Evolutionary conservation across 2,888 invertebrate species (phyloP).

Genomic region (Temnothorax unifasciatus): DNA sequence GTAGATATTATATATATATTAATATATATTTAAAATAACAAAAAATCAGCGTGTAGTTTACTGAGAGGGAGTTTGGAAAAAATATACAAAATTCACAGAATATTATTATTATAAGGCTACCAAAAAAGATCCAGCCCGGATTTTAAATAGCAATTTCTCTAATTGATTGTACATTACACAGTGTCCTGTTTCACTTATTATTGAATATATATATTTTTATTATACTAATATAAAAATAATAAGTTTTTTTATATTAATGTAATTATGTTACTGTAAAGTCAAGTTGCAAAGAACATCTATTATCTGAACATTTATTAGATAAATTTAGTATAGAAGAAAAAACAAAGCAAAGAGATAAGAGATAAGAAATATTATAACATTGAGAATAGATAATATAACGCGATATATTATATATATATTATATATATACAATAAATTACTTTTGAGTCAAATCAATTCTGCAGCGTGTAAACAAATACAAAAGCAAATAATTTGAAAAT

Average conservation of each 20-base stretch:
- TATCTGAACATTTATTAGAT: not conserved
- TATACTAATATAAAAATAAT: slow-evolving; percentile 11
- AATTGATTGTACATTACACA: no score
- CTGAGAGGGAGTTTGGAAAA: no score
- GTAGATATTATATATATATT: not conserved
- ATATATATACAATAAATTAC: not conserved
- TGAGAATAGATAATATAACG: not conserved
- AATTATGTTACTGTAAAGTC: not conserved
- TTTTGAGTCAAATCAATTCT: not conserved
- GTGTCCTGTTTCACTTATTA: no score
- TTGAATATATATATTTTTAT: no score
- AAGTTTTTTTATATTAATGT: not conserved
- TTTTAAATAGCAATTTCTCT: no score
- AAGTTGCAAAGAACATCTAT: not conserved
- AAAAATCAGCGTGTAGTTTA: no score
- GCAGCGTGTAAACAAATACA: not conserved
- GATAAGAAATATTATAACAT: not conserved
- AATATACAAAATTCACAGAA: no score
- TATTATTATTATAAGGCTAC: no score
- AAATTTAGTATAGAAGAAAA: not conserved
- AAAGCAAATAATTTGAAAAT: not conserved
- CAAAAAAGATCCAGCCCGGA: no score
- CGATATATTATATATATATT: not conserved
- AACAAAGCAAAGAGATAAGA: not conserved
- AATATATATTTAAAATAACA: no score